Evolutionary conservation across 2,888 invertebrate species (phyloP), one percentile per base, ranked within the genome.

Genomic region (Dynastes grantii): DNA sequence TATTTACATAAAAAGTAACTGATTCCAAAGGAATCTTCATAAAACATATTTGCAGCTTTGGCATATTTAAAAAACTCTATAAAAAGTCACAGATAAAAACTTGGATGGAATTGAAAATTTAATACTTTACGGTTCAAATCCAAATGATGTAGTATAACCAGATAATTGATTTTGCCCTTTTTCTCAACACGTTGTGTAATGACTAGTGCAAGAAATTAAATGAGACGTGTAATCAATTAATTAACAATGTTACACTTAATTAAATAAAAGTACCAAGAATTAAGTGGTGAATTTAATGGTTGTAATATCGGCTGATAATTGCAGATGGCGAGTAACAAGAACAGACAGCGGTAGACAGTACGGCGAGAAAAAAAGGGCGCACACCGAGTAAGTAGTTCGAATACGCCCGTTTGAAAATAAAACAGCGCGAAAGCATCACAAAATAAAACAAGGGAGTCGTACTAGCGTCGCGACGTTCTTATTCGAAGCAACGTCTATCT

Each of bases 401-500:
- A 45, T 75, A 58, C 61, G 61, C 45, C 73, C 73, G 61, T 67
- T 76, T 76, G 53, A 67, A 78, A 78, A 78, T 78, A 78, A 78
- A 78, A 78, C 76, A 70, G 67, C 32, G 73, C 76, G 65, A 79
- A 79, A 53, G 68, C 61, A 64, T 53, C 68, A 67, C 67, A 73
- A 77, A 67, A 78, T 77, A 76, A 79, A 73, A 70, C 45, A 55
- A 78, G 53, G 22, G 22, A 58, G 55, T 22, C 55, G 16, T 58
- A 58, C 22, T 22, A 77, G 77, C 82, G 81, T 82, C 82, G 82
- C 82, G 82, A 82, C 82, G 82, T 55, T 70, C 71, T 80, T 80
- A 79, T 80, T 80, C 80, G 82, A 83, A 83, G 80, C 82, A 83
- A 81, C 81, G 82, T 83, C 82, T 83, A 83, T 82, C 83, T 82